Evolutionary conservation across 1,140 invertebrate genomes (phyloP), one percentile per base, ranked within the genome.

Genomic region (Heliothis subflexa): DNA sequence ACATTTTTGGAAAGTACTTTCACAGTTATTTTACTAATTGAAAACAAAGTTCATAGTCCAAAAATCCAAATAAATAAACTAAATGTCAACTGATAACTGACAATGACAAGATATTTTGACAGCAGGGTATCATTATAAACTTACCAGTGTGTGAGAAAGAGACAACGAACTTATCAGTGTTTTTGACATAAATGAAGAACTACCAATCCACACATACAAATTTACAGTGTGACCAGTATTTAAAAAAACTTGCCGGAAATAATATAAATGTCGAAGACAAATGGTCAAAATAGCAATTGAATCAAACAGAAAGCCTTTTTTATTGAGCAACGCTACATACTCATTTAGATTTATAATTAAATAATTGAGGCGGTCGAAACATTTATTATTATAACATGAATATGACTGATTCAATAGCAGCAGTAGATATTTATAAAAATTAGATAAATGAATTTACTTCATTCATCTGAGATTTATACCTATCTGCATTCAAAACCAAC

Each of bases 21-120:
- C n/a, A 64, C 12, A 33, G 21, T 25, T 28, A n/a, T 16, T 70
- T 12, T 77, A 74, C 0, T 33, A 68, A 21, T 75, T 68, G 40
- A 79, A 82, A 52, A 80, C 78, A 81, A 83, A 82, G 85, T 83
- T 82, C 85, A 87, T 81, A 87, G 85, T 87, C 85, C 85, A 86
- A 80, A 64, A 45, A 68, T 33, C 70, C 59, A 72, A 54, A 71
- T 47, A 16, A 47, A 7, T 47, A 16, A 47, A 7, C 40, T 54
- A 16, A 61, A 64, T 62, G 10, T 5, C 14, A 40, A 45, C 45
- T 52, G 7, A 21, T 10, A 59, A 40, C 33, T 40, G 21, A 59
- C 40, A 13, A 1, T 71, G 68, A 68, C 18, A 68, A 59, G 9
- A 21, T 5, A 45, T 16, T 13, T 10, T 14, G 68, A 72, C 50